phyloP scores from a whole-genome alignment of 2,888 invertebrate species.

The Eulithis testata region DNA sequence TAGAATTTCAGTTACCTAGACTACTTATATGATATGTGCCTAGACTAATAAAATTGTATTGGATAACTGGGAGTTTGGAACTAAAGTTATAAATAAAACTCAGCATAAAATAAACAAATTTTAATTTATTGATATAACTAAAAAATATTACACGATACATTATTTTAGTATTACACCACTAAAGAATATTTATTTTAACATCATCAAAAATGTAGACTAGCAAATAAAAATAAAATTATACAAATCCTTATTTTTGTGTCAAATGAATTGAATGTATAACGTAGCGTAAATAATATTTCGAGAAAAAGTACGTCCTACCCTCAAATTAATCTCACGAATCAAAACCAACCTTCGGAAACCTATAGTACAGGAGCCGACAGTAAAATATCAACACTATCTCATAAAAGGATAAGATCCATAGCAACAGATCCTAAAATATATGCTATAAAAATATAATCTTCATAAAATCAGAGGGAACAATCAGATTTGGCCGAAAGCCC shows the following conservation, averaged over 20 bases:
- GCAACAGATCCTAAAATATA: too few species aligned
- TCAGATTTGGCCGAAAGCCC: too few species aligned
- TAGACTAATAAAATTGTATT: too few species aligned
- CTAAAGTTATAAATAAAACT: constrained; percentile 56
- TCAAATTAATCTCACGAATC: constrained; percentile 18
- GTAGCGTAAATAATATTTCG: constrained; percentile 9
- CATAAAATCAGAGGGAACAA: too few species aligned
- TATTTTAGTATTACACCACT: constrained; percentile 84
- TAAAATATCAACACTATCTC: too few species aligned
- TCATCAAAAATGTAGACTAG: constrained; percentile 80
- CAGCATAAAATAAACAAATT: constrained; percentile 82
- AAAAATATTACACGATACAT: constrained; percentile 83
- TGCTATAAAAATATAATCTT: too few species aligned
- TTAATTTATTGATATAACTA: constrained; percentile 84
- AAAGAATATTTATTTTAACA: constrained; percentile 82
- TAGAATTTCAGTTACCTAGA: too few species aligned
- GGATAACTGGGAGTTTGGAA: constrained; percentile 9
- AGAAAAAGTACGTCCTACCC: constrained; percentile 18
- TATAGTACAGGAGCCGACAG: too few species aligned
- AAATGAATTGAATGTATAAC: constrained; percentile 44
- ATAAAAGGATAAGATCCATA: too few species aligned
- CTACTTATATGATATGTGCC: too few species aligned
- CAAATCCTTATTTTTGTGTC: constrained; percentile 53
- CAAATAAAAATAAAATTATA: constrained; percentile 80
- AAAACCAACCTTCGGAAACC: constrained; percentile 6